Evolutionary conservation across 2,113 vertebrate species (phyloP), one percentile per base, ranked within the genome.

Genomic region (Semnornis frantzii): DNA sequence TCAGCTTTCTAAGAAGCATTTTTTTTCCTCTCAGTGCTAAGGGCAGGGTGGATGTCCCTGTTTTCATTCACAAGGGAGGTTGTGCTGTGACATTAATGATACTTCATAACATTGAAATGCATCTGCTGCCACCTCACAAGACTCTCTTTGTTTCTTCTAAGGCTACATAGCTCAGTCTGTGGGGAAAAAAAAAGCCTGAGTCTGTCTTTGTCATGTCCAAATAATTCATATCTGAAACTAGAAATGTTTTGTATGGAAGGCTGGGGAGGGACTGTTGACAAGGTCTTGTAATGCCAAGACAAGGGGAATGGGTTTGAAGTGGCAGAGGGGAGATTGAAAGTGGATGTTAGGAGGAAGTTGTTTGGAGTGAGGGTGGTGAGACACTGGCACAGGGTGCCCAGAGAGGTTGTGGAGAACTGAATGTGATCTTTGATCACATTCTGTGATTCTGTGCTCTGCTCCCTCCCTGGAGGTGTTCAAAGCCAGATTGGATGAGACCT

Each of bases 121-220:
- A 74, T 80, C 76, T 81, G 15, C 64, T 87, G 46, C 71, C 60
- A 70, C 34, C 42, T 94, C 48, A 63, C 46, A 85, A 82, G 52
- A 80, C 59, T 64, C 5, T 69, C 44, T 92, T 92, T 89, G 55
- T 89, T 94, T 91, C 72, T 82, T 81, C 50, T 31, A 25, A 1
- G 4, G 68, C 60, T 79, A n/a, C 18, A 80, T 85, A 87, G 64
- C n/a, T 94, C 69, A 91, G 93, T 94, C 87, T n/a, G n/a, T n/a
- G n/a, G n/a, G n/a, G n/a, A n/a, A 77, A 70, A 90, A 86, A 77
- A 68, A 91, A 92, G 77, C 9, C 20, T 13, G 70, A 79, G 75
- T 72, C 44, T 68, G 33, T 92, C 28, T 68, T 82, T 87, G 64
- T 70, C 55, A 59, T 24, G 89, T 95, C 15, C 71, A 93, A 83